phyloP scores from a whole-genome alignment of 2,113 vertebrate species.

The Seriola rivoliana region DNA sequence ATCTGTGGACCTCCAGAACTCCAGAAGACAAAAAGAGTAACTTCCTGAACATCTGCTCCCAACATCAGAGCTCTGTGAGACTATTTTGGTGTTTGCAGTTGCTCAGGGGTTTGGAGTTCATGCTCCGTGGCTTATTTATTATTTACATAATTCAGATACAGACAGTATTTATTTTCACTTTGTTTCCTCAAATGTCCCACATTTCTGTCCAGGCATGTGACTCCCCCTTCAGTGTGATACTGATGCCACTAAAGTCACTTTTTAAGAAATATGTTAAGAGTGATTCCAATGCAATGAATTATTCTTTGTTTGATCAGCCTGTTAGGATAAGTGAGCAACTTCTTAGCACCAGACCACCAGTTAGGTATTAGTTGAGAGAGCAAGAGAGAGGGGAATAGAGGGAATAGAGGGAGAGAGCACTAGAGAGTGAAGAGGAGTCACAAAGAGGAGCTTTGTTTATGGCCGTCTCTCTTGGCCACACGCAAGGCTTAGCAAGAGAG shows the following conservation, averaged over 20 bases:
- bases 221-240: neutral
- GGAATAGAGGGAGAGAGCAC: slow-evolving; percentile 55
- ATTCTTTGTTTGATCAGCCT: slow-evolving; percentile 72
- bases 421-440: slow-evolving; percentile 65
- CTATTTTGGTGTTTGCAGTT: slow-evolving; percentile 79
- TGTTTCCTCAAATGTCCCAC: slow-evolving; percentile 73
- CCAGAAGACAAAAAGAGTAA: slow-evolving; percentile 67
- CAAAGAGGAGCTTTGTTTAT: slow-evolving; percentile 84
- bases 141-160: slow-evolving; percentile 78
- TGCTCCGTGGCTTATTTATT: slow-evolving; percentile 76
- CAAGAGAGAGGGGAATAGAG: slow-evolving; percentile 18
- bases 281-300: neutral
- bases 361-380: slow-evolving; percentile 35
- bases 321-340: slow-evolving; percentile 30
- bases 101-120: slow-evolving; percentile 73
- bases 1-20: slow-evolving; percentile 66
- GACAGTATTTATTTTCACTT: slow-evolving; percentile 79
- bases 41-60: slow-evolving; percentile 85
- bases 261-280: neutral
- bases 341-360: slow-evolving; percentile 60
- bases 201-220: slow-evolving; percentile 80
- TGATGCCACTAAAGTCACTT: neutral
- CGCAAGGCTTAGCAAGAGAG: slow-evolving; percentile 79
- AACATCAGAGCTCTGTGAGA: slow-evolving; percentile 76
- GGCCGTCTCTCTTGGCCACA: slow-evolving; percentile 81